Evolutionary conservation across 2,888 invertebrate genomes (phyloP), one percentile per base, ranked within the genome.

Genomic region (Pecten maximus): DNA sequence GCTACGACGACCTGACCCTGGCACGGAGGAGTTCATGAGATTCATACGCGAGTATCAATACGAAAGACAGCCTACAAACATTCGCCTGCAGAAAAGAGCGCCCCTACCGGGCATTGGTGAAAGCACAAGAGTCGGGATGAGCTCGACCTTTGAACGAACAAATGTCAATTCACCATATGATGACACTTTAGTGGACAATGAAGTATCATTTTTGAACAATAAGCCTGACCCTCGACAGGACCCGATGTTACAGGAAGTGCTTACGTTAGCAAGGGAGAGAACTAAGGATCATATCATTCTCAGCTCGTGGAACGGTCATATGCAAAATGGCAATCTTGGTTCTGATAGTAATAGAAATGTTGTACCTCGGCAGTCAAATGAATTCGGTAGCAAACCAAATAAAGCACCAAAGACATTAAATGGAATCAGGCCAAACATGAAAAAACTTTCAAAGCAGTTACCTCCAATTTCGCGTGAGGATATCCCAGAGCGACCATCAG

Each of bases 81-180:
- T 94, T 10, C 87, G 92, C n/a, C 87, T 94, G 54, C 94, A 94
- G 90, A 93, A 92, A 88, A 88, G 40, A 48, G 93, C 93, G 3
- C 94, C 94, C 15, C 91, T 95, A 16, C 95, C 95, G 2, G 92
- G 93, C 35, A 95, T 95, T 23, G 94, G 94, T 48, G 92, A 94
- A 88, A 87, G 90, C 35, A 87, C 89, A 35, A 87, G 88, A n/a
- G 60, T 86, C 23, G 91, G 91, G 74, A 89, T 90, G 16, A 91
- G 39, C 12, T 40, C 60, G 2, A 92, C 91, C 23, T 91, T 93
- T 3, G 94, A 94, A 88, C 91, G 93, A 40, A 92, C 91, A 12
- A 91, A 91, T 54, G 93, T 94, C 74, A 93, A 90, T 1, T 91
- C 90, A 44, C 93, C 94, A 12, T 93, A 93, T 88, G 94, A 93